Base-by-base conservation (phyloP, 23 tunicate genomes). In the Phallusia fumigata region DNA sequence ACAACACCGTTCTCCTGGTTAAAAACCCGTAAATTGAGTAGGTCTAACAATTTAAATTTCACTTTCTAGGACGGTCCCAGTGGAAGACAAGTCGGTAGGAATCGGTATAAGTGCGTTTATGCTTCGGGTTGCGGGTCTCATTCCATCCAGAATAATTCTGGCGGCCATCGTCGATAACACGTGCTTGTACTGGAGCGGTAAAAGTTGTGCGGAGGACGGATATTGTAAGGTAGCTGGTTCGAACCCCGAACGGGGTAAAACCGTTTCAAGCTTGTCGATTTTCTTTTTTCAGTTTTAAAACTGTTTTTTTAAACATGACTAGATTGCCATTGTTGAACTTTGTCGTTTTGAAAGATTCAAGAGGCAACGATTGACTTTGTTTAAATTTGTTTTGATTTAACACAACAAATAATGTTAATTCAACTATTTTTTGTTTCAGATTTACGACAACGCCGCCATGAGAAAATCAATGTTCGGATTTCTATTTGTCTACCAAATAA, bases 211-310 rank as follows among this genome's bases (percentile, higher is more conserved):
- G 13, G 69, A 58, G 26, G 16, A 58, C 3, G 69, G 69, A 21
- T 58, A 58, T 24, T 58, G 69, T 16, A 58, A 58, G 69, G 69
- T 58, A 21, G 69, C 28, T 8, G 69, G 69, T 58, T 58, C 69
- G 69, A 58, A 21, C 13, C 69, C 69, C 69, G 69, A 24, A 1
- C 15, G 69, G 69, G 69, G 16, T 6, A 58, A 1, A 5, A 58
- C 2, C 13, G 26, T 58, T 58, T 21, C n/a, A n/a, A n/a, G n/a
- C n/a, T n/a, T n/a, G n/a, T n/a, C n/a, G n/a, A n/a, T n/a, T n/a
- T n/a, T n/a, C n/a, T n/a, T n/a, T n/a, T n/a, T 58, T 24, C 16
- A 58, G 47, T 40, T 5, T 40, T 40, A 40, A 40, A 40, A 40
- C 47, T 40, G 47, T 40, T 40, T 40, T n/a, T n/a, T n/a, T n/a